Evolutionary conservation across 2,888 invertebrate species (phyloP).

Genomic region (Caenorhabditis zanzibari): DNA sequence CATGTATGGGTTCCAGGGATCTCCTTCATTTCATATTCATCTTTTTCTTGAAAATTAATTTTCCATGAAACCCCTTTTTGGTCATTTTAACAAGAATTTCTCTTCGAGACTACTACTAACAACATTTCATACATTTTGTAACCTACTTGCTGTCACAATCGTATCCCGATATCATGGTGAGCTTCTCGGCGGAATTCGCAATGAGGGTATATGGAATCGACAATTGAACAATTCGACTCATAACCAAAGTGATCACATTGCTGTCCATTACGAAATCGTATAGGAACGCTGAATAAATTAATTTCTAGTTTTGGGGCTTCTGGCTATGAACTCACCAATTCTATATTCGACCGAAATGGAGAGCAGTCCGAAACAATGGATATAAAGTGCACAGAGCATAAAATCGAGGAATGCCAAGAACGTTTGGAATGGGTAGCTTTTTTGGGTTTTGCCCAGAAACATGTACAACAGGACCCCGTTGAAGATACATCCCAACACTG

Average conservation of each 20-base stretch:
- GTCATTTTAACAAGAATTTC: too few relatives aligned
- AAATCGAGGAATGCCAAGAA: constrained; percentile 74
- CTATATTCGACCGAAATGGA: constrained; percentile 57
- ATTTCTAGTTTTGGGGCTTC: neutral
- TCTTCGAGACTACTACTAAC: too few relatives aligned
- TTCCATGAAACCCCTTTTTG: too few relatives aligned
- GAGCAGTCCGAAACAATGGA: constrained; percentile 69
- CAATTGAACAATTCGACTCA: constrained; percentile 71
- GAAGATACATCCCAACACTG: constrained; percentile 70
- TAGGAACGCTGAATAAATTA: constrained; percentile 61
- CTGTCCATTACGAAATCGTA: constrained; percentile 68
- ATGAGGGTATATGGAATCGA: constrained; percentile 78
- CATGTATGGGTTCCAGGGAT: too few relatives aligned
- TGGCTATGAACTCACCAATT: constrained; percentile 56
- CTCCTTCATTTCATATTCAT: too few relatives aligned
- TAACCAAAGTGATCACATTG: constrained; percentile 64
- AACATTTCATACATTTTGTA: neutral
- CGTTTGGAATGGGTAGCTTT: constrained; percentile 69
- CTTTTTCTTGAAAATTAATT: too few relatives aligned
- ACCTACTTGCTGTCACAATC: constrained; percentile 57
- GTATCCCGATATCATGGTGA: constrained; percentile 58
- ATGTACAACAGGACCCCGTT: constrained; percentile 73
- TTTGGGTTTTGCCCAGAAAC: constrained; percentile 61
- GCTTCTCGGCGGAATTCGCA: constrained; percentile 74
- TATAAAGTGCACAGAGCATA: constrained; percentile 73